Evolutionary conservation across 2,888 invertebrate genomes (phyloP), one percentile per base, ranked within the genome.

Genomic region (Syrphus vitripennis): DNA sequence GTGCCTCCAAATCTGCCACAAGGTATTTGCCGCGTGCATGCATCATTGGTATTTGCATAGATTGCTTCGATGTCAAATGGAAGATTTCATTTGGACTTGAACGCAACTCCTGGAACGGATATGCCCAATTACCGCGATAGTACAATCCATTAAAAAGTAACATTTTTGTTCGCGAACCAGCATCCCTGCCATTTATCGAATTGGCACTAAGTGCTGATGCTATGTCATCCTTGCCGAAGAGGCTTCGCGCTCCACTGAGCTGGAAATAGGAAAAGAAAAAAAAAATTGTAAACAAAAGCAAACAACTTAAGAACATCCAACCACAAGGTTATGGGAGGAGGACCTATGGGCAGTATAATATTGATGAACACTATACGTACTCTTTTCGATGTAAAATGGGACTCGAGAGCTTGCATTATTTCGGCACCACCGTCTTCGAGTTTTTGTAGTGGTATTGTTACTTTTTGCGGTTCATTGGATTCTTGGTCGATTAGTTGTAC

Each of bases 81-180:
- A 97, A 97, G 82, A 95, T 94, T 42, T 94, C 94, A 2, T 93
- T 89, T 69, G 89, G 90, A 3, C 94, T 88, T n/a, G 89, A 88
- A 4, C 89, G 88, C 69, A 90, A 83, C 75, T 91, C 90, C 81
- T 95, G 94, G 90, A 97, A 97, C 0, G 95, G 93, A 29, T 94
- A 93, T 83, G 94, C 94, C 97, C 97, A 97, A 12, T 94, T 94
- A n/a, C 96, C 96, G 87, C 95, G 95, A 93, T 96, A 97, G 91
- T 96, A 96, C 89, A 97, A 93, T 0, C 96, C 96, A 89, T 96
- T 97, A 88, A 96, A 95, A 61, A 97, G 93, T 37, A 97, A 91
- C 93, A 96, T 94, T 88, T 94, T 93, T 0, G 95, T 95, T 75
- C 90, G 90, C 55, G 90, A 89, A 16, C 88, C 90, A 3, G 78